phyloP scores from a whole-genome alignment of 2,888 invertebrate genomes.

The Cyrtodaria siliqua region DNA sequence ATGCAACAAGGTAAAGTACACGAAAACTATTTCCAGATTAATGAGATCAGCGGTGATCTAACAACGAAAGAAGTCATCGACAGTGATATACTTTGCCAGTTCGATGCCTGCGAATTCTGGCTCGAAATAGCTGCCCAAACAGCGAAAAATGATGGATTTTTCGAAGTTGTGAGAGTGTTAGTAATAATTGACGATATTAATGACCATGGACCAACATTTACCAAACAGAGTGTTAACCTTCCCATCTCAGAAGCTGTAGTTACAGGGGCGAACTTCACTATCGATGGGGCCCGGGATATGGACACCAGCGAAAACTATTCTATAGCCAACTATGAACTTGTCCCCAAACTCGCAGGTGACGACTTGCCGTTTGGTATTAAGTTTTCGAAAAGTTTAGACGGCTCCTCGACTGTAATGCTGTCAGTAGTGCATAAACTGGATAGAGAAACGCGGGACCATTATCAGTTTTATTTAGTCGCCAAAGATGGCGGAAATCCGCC shows the following conservation, averaged over 20 bases:
- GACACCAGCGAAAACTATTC: slow-evolving; percentile 68
- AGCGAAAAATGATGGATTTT: slow-evolving; percentile 59
- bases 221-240: slow-evolving; percentile 43
- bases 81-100: slow-evolving; percentile 67
- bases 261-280: slow-evolving; percentile 58
- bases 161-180: slow-evolving; percentile 69
- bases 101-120: slow-evolving; percentile 52
- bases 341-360: slow-evolving; percentile 42
- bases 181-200: slow-evolving; percentile 76
- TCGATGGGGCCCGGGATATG: slow-evolving; percentile 68
- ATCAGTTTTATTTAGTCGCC: slow-evolving; percentile 67
- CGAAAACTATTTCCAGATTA: slow-evolving; percentile 55
- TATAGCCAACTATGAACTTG: slow-evolving; percentile 58
- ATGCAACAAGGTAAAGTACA: slow-evolving; percentile 45
- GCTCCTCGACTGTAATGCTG: slow-evolving; percentile 66
- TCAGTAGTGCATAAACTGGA: slow-evolving; percentile 66
- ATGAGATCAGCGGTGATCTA: slow-evolving; percentile 60
- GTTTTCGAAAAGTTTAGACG: slow-evolving; percentile 67
- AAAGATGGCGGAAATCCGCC: slow-evolving; percentile 71
- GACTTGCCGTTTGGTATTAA: slow-evolving; percentile 59
- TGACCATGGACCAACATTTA: slow-evolving; percentile 76
- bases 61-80: slow-evolving; percentile 60
- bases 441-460: slow-evolving; percentile 67
- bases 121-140: slow-evolving; percentile 68
- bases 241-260: slow-evolving; percentile 65